Evolutionary conservation across 2,888 invertebrate species (phyloP), one percentile per base, ranked within the genome.

Genomic region (Lasioglossum marginatum): DNA sequence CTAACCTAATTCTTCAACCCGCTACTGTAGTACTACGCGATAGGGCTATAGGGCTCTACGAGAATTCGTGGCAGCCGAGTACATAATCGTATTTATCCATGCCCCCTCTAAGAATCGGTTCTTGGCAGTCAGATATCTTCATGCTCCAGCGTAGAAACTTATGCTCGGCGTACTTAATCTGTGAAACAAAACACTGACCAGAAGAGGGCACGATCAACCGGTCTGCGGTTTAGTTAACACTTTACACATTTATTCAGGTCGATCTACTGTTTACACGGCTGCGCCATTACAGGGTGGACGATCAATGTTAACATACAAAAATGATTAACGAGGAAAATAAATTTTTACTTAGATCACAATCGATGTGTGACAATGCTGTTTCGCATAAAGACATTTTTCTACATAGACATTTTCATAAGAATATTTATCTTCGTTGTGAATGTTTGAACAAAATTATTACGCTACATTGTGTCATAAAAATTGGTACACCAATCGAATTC

Each of bases 71-170:
- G 40, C 57, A 78, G 57, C 60, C 77, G 85, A 78, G 66, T 40
- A 63, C 34, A 5, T 86, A 66, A 84, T 74, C 71, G 77, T 86
- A 72, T 75, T 70, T 80, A 72, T 16, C 78, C 76, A 57, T 77
- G 16, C 31, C 23, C 66, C 37, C 16, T 57, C 77, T 60, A 16
- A 37, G 52, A 81, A 86, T 78, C 77, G 81, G 75, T 81, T 76
- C 70, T 76, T 77, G 75, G 31, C 80, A 83, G 43, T 73, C 78
- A 73, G 76, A 40, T 76, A 82, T 77, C 82, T 80, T 81, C 83
- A 82, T 76, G 83, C 79, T 83, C 90, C 88, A 90, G 88, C 82
- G 90, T 90, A 90, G 88, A 87, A 63, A 87, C 57, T 90, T 90
- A 90, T 89, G 89, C 89, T 89, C 88, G 90, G 79, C 86, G 88